These are phyloP conservation scores for Taxidea taxus DNA, from an alignment of 2,113 vertebrate genomes.

Conservation along the genomic window DNA sequence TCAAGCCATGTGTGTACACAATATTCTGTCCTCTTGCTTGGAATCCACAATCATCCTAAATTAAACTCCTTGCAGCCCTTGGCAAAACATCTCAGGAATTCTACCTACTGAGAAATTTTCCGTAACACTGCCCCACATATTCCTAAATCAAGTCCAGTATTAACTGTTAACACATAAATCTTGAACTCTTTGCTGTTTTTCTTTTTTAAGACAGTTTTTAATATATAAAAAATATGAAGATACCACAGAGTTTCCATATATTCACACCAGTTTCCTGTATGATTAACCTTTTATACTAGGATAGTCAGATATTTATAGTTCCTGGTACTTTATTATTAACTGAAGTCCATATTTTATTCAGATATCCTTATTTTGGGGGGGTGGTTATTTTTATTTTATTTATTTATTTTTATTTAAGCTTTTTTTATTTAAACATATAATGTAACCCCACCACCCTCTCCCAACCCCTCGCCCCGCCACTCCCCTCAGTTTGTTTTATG, in stretches of 20 bases:
- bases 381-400: too few relatives aligned
- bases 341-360: not conserved
- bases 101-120: not conserved
- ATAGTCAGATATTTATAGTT: not conserved
- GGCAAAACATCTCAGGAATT: not conserved
- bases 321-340: not conserved
- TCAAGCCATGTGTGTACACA: not conserved
- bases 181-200: not conserved
- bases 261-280: not conserved
- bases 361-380: not conserved
- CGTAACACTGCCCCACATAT: fast-evolving
- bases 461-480: too few relatives aligned
- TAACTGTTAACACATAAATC: not conserved
- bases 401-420: too few relatives aligned
- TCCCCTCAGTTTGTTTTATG: too few relatives aligned
- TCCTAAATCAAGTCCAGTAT: not conserved
- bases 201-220: not conserved
- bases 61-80: not conserved
- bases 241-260: not conserved
- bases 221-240: not conserved
- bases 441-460: too few relatives aligned
- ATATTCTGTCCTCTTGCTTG: not conserved
- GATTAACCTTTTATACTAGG: not conserved
- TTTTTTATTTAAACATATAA: too few relatives aligned
- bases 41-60: not conserved